These are phyloP conservation scores for Cactoblastis cactorum DNA, from an alignment of 2,888 invertebrate genomes.

Conservation along the genomic window DNA sequence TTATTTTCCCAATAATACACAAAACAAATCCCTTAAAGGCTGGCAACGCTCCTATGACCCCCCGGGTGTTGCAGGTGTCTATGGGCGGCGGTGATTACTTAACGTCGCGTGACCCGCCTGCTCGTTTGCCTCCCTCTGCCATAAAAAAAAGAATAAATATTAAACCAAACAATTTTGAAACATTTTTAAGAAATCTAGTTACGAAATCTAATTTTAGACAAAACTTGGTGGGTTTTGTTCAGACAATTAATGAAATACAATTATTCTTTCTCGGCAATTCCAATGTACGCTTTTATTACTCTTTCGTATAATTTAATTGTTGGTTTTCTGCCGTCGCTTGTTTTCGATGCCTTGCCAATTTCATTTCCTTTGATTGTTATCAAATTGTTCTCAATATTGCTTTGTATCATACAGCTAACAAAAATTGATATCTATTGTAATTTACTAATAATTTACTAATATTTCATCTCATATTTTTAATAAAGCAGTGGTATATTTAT, in stretches of 20 bases:
- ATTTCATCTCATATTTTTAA: background rate
- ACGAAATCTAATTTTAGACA: background rate
- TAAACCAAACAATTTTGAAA: no score
- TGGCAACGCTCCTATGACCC: no score
- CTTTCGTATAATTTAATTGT: slow-evolving; percentile 11
- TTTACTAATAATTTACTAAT: no score
- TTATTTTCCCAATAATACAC: no score
- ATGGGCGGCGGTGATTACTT: no score
- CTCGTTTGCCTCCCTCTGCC: no score
- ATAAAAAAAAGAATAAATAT: no score
- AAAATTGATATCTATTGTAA: background rate
- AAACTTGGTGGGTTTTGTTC: background rate
- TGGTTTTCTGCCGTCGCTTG: slow-evolving; percentile 2
- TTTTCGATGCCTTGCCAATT: slow-evolving; percentile 9
- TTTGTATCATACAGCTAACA: background rate
- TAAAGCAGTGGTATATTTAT: no score
- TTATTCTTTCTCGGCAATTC: slow-evolving; percentile 5
- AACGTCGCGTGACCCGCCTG: no score
- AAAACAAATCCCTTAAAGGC: no score
- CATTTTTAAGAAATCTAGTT: no score
- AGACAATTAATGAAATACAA: slow-evolving; percentile 7
- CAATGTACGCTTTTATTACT: slow-evolving; percentile 7
- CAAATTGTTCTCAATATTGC: slow-evolving; percentile 2
- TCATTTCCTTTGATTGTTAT: slow-evolving; percentile 7
- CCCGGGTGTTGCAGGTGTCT: no score